Base-by-base conservation (phyloP, 2,888 invertebrate species). In the Melanchra persicariae region DNA sequence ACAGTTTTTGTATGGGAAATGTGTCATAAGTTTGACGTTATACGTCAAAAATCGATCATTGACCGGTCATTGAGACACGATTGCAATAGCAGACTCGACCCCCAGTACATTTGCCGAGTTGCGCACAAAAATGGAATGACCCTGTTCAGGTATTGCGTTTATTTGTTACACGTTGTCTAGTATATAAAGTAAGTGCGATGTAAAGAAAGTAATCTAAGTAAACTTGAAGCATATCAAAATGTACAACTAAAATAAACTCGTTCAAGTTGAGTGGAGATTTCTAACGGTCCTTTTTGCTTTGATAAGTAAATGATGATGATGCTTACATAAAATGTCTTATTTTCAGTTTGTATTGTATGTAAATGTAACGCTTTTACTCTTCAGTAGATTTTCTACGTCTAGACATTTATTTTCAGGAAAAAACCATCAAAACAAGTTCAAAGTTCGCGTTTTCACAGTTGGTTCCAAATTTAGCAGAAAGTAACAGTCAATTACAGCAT, bases 361-460 rank as follows among this genome's bases (percentile, higher is more conserved):
- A 10, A 43, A 26, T 52, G 7, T 26, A 26, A 26, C 12, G 17
- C 37, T 67, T 54, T 54, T 17, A 68, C 10, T n/a, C 0, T 63
- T 40, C 22, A 47, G 6, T 22, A 24, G 15, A 40, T 30, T 10
- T 9, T 15, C 19, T 34, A 15, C 58, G 17, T 26, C n/a, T 34
- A 68, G 30, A 34, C 4, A 30, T 24, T 43, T 2, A 45, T n/a
- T 22, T 71, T 68, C 9, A 70, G 30, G n/a, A 8, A 55, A 54
- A 71, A 26, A 37, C 19, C 12, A 9, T 9, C 22, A 10, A 43
- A 34, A 52, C n/a, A 5, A 55, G n/a, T 54, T 12, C 22, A 40
- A 51, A 55, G 30, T n/a, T 55, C 7, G 2, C 19, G 1, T 30
- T 30, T 19, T 30, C 40, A 19, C 2, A 26, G 3, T 9, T 73